Conservation (phyloP, 2,113 vertebrate genomes). For the Hippoglossus stenolepis region DNA sequence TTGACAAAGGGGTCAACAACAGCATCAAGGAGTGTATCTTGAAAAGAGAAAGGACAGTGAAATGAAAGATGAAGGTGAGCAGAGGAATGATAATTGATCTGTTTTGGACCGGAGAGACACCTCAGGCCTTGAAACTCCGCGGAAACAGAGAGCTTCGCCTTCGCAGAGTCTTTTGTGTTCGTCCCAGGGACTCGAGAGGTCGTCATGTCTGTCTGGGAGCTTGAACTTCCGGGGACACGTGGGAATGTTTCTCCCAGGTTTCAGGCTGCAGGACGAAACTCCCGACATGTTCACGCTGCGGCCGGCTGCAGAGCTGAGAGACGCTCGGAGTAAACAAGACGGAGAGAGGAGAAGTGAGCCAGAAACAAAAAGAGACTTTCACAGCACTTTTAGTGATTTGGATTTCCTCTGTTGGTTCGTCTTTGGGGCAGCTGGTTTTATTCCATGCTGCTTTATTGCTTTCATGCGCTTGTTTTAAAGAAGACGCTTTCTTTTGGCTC, state of each 20-base stretch:
- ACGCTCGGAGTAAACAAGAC: constrained; percentile 1
- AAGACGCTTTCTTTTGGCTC: background rate
- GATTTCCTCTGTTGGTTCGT: constrained; percentile 39
- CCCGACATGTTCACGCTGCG: constrained; percentile 23
- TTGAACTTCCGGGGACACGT: constrained; percentile 42
- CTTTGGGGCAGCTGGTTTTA: constrained; percentile 32
- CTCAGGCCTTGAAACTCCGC: constrained; percentile 49
- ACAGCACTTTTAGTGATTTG: constrained; percentile 20
- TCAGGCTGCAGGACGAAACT: constrained; percentile 38
- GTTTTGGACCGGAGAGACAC: constrained; percentile 34
- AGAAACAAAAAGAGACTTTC: constrained; percentile 1
- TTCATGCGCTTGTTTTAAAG: background rate
- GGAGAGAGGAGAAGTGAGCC: background rate
- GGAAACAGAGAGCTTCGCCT: constrained; percentile 33
- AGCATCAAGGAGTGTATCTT: background rate
- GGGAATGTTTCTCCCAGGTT: constrained; percentile 57
- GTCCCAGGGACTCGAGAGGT: constrained; percentile 41
- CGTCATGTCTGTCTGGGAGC: constrained; percentile 26
- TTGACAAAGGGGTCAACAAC: background rate
- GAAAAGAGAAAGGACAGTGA: constrained; percentile 9
- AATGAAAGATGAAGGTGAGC: constrained; percentile 16
- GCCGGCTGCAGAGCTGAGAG: constrained; percentile 28
- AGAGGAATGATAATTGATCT: constrained; percentile 23
- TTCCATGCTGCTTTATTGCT: constrained; percentile 19
- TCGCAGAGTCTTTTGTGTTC: constrained; percentile 55